Evolutionary conservation across 2,113 vertebrate species (phyloP), one percentile per base, ranked within the genome.

Genomic region (Microcebus tavaratra): DNA sequence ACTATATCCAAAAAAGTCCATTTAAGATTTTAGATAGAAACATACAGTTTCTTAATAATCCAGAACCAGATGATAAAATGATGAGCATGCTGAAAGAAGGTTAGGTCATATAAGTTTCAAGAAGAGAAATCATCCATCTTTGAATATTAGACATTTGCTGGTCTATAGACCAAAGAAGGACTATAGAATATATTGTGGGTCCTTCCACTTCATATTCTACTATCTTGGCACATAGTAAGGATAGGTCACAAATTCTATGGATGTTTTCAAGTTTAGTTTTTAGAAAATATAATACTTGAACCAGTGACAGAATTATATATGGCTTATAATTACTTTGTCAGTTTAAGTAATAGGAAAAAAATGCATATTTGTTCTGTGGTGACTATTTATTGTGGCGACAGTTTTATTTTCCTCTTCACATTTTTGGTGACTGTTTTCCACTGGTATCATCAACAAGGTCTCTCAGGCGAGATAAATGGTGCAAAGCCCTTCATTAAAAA

Each of bases 401-500:
- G 21, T 67, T 97, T 94, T 76, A 95, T 81, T 88, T 57, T 67
- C 84, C 92, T 96, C 94, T 95, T 96, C 73, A 92, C 39, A 55
- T 90, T 91, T 97, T 97, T 92, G 83, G 73, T 31, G 72, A 92
- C 89, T 92, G 48, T 90, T 94, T 98, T 63, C 91, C 91, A n/a
- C 92, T 93, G 65, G 95, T 97, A 80, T 99, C 99, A 81, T 99
- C 98, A 81, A 98, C 98, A 21, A 99, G 97, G n/a, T 98, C 98
- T 94, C 98, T 99, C 57, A 99, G 98, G 65, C 96, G 97, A 34
- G 98, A 98, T 88, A 99, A 98, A 97, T 99, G 99, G 45, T 99
- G 98, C 95, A 99, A 98, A 93, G 98, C 98, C 97, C 99, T 99
- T 96, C 25, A 97, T 91, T 31, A 91, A 94, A 97, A 97, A 94